Percentiles rank a stretch among this genome's conserved stretches.
These are phyloP conservation scores for Panagrolaimus sp. DNA, from an alignment of 1,140 invertebrate genomes.

Conservation along the genomic window DNA sequence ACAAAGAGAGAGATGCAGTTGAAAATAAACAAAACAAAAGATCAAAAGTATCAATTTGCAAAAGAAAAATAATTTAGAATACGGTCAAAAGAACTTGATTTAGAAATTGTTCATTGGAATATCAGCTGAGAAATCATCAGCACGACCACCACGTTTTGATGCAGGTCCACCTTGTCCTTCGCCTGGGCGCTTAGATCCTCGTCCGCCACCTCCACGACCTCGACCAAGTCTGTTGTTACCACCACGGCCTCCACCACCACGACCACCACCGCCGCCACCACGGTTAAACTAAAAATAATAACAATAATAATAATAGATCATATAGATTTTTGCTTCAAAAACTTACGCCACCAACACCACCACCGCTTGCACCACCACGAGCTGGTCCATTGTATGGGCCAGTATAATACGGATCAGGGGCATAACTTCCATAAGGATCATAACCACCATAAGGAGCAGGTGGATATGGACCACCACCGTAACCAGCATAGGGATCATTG, in stretches of 20 bases:
- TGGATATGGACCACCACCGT: conserved; percentile 4
- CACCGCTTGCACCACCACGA: conserved; percentile 21
- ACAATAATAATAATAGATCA: too few relatives aligned
- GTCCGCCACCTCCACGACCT: conserved; percentile 27
- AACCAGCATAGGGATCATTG: conserved; percentile 23
- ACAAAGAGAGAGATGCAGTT: too few relatives aligned
- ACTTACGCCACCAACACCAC: conserved; percentile 1
- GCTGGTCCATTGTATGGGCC: not conserved
- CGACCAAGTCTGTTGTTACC: not conserved
- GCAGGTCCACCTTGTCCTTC: conserved; percentile 47
- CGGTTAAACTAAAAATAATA: conserved; percentile 14
- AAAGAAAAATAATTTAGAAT: conserved; percentile 4
- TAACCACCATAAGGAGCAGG: not conserved
- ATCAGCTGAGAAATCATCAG: conserved; percentile 37
- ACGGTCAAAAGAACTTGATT: not conserved
- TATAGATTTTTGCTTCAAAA: too few relatives aligned
- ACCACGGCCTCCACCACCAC: conserved; percentile 23
- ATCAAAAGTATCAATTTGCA: not conserved
- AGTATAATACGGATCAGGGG: conserved; percentile 23
- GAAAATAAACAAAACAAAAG: too few relatives aligned
- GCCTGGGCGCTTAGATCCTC: conserved; percentile 31
- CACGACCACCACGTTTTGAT: conserved; percentile 49
- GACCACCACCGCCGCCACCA: conserved; percentile 18
- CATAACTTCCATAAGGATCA: conserved; percentile 27
- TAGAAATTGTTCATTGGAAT: conserved; percentile 34